Percentiles rank a stretch among this genome's conserved stretches.
Conservation (phyloP, 1,140 invertebrate species). For the Mya arenaria region DNA sequence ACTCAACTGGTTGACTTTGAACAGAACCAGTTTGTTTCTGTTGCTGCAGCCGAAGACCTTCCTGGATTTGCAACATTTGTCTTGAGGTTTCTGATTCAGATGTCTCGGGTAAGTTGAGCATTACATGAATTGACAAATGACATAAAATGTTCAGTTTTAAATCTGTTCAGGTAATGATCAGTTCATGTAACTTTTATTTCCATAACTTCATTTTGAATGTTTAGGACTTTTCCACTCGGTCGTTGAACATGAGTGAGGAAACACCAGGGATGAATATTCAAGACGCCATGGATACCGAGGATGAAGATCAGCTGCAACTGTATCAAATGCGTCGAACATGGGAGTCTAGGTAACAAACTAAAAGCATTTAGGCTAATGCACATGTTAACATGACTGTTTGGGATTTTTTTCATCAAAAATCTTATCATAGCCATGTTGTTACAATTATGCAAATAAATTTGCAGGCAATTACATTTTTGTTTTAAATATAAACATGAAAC, state of each 20-base stretch:
- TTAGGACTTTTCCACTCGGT: conserved; percentile 78
- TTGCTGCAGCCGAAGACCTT: conserved; percentile 50
- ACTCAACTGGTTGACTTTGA: conserved; percentile 66
- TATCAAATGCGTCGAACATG: conserved; percentile 73
- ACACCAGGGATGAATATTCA: conserved; percentile 57
- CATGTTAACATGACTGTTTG: too few relatives aligned
- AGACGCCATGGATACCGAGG: conserved; percentile 21
- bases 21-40: conserved; percentile 63
- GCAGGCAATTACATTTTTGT: too few relatives aligned
- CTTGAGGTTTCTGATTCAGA: neutral
- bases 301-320: conserved; percentile 55
- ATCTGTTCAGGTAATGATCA: too few relatives aligned
- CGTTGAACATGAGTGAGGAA: conserved; percentile 76
- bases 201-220: neutral
- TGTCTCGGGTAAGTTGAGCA: neutral
- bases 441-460: too few relatives aligned
- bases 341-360: conserved; percentile 77
- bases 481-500: too few relatives aligned
- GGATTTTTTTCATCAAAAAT: too few relatives aligned
- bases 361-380: too few relatives aligned
- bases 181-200: neutral
- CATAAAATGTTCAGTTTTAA: too few relatives aligned
- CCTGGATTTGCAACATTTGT: conserved; percentile 67
- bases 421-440: too few relatives aligned
- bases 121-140: too few relatives aligned